Evolutionary conservation across 2,888 invertebrate species (phyloP).

Genomic region (Polydesmus complanatus): DNA sequence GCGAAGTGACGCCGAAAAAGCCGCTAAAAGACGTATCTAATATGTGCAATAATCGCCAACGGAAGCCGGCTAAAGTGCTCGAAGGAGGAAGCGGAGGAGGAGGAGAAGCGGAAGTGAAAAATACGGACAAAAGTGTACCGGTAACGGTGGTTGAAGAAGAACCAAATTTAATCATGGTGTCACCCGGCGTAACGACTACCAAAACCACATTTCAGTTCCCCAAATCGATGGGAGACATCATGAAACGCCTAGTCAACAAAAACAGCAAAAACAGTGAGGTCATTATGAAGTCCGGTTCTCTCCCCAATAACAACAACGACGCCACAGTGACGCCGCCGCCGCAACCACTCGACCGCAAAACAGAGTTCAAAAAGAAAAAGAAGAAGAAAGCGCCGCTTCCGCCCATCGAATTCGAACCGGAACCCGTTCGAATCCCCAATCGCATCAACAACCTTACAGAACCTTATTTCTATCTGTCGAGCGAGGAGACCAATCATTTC

Average conservation of each 20-base stretch:
- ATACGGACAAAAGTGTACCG: neutral
- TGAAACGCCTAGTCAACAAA: constrained; percentile 10
- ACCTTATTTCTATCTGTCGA: constrained; percentile 12
- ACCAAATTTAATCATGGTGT: neutral
- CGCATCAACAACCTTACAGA: constrained; percentile 3
- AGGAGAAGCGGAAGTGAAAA: neutral
- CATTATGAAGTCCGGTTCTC: neutral
- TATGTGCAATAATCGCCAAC: constrained; percentile 10
- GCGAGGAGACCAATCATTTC: neutral
- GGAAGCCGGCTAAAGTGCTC: constrained; percentile 11
- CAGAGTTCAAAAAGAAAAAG: neutral
- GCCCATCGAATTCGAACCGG: neutral
- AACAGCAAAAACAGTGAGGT: neutral
- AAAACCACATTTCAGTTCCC: neutral
- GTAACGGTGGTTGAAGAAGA: neutral
- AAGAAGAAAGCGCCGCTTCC: neutral
- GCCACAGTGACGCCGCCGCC: neutral
- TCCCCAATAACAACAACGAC: no score
- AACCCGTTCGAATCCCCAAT: neutral
- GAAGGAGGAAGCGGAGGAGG: no score
- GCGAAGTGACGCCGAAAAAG: neutral
- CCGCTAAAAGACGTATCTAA: neutral
- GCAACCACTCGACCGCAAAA: neutral
- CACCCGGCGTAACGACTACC: neutral
- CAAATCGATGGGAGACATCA: neutral